Evolutionary conservation across 2,797 vertebrate species (phyloP), one percentile per base, ranked within the genome.

Genomic region (Amblyraja radiata): DNA sequence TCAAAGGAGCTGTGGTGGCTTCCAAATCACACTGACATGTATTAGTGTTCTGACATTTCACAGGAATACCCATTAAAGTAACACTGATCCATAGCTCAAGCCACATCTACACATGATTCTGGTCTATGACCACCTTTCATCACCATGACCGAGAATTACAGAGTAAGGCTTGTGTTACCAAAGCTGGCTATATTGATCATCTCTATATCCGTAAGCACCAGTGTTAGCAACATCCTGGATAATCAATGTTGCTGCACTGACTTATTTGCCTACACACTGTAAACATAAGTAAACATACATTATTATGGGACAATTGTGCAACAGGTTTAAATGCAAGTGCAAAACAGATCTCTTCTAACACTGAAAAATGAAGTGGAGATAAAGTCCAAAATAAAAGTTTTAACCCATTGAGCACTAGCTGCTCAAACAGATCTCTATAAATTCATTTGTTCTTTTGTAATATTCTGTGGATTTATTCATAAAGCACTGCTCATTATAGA

Each of bases 21-120:
- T 93, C 93, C 83, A 93, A 1, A 0, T 93, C 28, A 88, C 83
- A 10, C 21, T 18, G 71, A 73, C 77, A 86, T 23, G 81, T 94
- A 93, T 94, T 94, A 71, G 88, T 93, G 93, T 68, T 93, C 91
- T 94, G 90, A 54, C 90, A 80, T 93, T 93, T 93, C 94, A 94
- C 39, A 73, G 58, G 93, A 91, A 91, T 93, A 79, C 96, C 95
- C 95, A 94, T 95, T 94, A 95, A 93, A 93, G 93, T 94, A 93
- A 46, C 0, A 36, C 32, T 68, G 1, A 76, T 73, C 54, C n/a
- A 25, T 94, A 93, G 95, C 94, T 96, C 95, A 93, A 95, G 96
- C 95, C 95, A 95, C 95, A 96, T 94, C 95, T 95, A 95, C 93
- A 93, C 91, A 94, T 94, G 95, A 94, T 96, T 95, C 95, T 77